These are phyloP conservation scores for Ypsolopha scabrella DNA, from an alignment of 2,888 invertebrate species.

Conservation along the genomic window DNA sequence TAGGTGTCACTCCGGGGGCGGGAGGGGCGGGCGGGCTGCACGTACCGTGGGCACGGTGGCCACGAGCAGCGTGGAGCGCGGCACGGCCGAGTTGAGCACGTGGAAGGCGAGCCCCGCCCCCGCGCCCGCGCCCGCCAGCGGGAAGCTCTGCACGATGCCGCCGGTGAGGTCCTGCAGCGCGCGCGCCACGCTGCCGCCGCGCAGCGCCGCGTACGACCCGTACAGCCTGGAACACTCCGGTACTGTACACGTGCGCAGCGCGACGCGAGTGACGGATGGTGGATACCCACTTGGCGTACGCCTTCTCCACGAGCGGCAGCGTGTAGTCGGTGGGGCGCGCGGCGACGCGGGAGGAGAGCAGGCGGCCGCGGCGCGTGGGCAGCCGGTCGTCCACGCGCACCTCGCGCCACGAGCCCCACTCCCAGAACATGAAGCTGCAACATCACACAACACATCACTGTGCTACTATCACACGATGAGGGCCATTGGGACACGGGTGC, in stretches of 20 bases:
- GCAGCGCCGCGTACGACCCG: conserved; percentile 76
- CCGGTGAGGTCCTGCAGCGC: conserved; percentile 81
- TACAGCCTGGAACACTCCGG: conserved; percentile 60
- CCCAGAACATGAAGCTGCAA: conserved; percentile 81
- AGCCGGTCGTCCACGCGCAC: conserved; percentile 81
- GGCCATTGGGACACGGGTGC: too few relatives aligned
- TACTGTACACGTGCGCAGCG: background rate
- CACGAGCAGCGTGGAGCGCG: conserved; percentile 77
- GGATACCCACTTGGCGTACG: conserved; percentile 80
- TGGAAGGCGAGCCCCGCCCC: conserved; percentile 69
- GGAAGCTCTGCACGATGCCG: conserved; percentile 81
- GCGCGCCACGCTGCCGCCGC: conserved; percentile 74
- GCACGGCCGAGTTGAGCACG: conserved; percentile 74
- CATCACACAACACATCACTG: conserved; percentile 7
- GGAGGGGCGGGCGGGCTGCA: too few relatives aligned
- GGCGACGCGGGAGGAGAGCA: conserved; percentile 71
- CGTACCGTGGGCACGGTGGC: conserved; percentile 72
- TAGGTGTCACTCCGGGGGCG: too few relatives aligned
- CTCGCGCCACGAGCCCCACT: conserved; percentile 83
- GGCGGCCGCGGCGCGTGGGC: conserved; percentile 72
- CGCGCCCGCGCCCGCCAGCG: conserved; percentile 69
- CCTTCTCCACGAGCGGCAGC: conserved; percentile 83
- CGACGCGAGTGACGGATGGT: background rate
- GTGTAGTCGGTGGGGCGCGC: conserved; percentile 73
- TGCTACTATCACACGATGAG: too few relatives aligned